phyloP scores from a whole-genome alignment of 2,888 invertebrate genomes.

The Biston stratarius region DNA sequence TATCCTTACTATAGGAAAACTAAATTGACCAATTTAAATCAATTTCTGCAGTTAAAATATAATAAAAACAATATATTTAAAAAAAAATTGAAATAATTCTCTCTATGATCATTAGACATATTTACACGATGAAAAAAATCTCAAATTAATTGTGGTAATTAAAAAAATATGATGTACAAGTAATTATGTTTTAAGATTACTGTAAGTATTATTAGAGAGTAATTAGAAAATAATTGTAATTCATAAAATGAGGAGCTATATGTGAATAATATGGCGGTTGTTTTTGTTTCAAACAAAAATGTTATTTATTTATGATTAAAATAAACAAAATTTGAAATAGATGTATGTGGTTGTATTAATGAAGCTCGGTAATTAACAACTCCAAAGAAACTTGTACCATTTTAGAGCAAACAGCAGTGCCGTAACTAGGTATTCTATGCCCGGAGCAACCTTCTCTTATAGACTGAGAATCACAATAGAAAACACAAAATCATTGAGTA shows the following conservation, averaged over 20 bases:
- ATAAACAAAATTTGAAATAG: constrained; percentile 84
- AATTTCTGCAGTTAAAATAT: constrained; percentile 51
- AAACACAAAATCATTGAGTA: too few species aligned
- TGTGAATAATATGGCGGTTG: constrained; percentile 85
- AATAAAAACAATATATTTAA: constrained; percentile 67
- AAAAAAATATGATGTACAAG: constrained; percentile 77
- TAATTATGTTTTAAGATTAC: constrained; percentile 77
- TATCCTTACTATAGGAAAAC: constrained; percentile 51
- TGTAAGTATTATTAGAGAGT: constrained; percentile 86
- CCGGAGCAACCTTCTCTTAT: too few species aligned
- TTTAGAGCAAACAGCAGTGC: neutral
- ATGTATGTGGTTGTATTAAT: constrained; percentile 39
- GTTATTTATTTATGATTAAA: constrained; percentile 86
- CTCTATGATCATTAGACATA: constrained; percentile 78
- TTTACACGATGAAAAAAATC: constrained; percentile 79
- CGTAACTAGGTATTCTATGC: constrained; percentile 9
- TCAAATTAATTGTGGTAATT: constrained; percentile 82
- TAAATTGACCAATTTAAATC: constrained; percentile 73
- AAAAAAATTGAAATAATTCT: constrained; percentile 76
- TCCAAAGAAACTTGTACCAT: too few species aligned
- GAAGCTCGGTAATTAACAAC: too few species aligned
- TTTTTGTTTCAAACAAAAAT: constrained; percentile 85
- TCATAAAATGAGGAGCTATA: constrained; percentile 81
- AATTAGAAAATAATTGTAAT: constrained; percentile 84
- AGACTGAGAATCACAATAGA: too few species aligned